Evolutionary conservation across 2,113 vertebrate species (phyloP), one percentile per base, ranked within the genome.

Genomic region (Zosterops lateralis): DNA sequence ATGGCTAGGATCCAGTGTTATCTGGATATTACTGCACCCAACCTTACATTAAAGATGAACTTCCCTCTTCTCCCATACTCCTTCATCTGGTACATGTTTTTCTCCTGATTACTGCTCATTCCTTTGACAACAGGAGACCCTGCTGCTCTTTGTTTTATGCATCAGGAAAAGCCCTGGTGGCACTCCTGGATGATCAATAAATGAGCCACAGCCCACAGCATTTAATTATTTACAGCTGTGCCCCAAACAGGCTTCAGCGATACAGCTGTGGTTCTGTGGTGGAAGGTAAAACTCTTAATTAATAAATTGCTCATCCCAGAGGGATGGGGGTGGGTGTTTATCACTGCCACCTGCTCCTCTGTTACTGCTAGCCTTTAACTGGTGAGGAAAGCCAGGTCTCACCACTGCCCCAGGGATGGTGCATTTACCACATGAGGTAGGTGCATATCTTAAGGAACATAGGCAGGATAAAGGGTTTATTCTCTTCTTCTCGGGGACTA

Each of bases 361-460:
- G 16, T 32, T 40, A 16, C 28, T 44, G 6, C 34, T 21, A 29
- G 3, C 10, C 50, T 77, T 42, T 19, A 38, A 12, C 0, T 12
- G 44, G 7, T 17, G 16, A 51, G 32, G 29, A 29, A 64, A 51
- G 9, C 4, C 32, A 24, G 7, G 3, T 16, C 57, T 54, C 44
- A 10, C 2, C 5, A 0, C 15, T 54, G 70, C 40, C 21, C 38
- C 6, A 4, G 51, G 61, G 34, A 42, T 0, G 0, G 7, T 22
- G 36, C 24, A 26, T 31, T 53, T 74, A 32, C n/a, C 18, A 78
- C n/a, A 3, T n/a, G 38, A 74, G 32, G 51, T 3, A 19, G 9
- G 13, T 36, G 32, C 22, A 17, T 17, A 31, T 7, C 17, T 42
- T 17, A 10, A 54, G 62, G 57, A 44, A 4, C 17, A 42, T 0